phyloP scores from a whole-genome alignment of 1,140 invertebrate species.

The Bombus fervidus region DNA sequence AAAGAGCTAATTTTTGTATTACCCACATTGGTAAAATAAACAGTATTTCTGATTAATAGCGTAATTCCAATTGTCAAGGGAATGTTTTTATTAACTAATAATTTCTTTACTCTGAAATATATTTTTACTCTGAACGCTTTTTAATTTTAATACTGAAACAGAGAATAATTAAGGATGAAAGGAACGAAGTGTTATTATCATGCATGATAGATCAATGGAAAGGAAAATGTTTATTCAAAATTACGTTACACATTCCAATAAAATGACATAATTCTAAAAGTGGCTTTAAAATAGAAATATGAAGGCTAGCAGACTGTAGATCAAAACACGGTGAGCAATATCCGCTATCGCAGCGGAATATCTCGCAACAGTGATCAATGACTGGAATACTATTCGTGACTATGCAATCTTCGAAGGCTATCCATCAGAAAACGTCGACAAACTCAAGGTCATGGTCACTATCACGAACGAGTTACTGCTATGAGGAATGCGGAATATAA shows the following conservation, averaged over 20 bases:
- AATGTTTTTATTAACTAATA: neutral
- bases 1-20: no score
- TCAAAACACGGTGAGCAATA: neutral
- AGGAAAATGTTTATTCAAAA: neutral
- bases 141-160: neutral
- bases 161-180: neutral
- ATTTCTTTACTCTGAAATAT: neutral
- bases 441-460: slow-evolving; percentile 47
- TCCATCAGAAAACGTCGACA: slow-evolving; percentile 39
- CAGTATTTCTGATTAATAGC: neutral
- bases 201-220: neutral
- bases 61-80: neutral
- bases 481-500: slow-evolving; percentile 46
- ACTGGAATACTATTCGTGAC: slow-evolving; percentile 40
- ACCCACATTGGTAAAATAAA: neutral
- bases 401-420: slow-evolving; percentile 40
- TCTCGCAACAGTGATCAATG: slow-evolving; percentile 40
- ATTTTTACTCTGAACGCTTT: neutral
- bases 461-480: slow-evolving; percentile 33
- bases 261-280: neutral
- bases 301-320: neutral
- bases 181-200: neutral
- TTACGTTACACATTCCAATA: neutral
- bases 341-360: slow-evolving; percentile 29
- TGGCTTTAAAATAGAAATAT: neutral